Base-by-base conservation (phyloP, 2,888 invertebrate species). In the Chymomyza caudatula region DNA sequence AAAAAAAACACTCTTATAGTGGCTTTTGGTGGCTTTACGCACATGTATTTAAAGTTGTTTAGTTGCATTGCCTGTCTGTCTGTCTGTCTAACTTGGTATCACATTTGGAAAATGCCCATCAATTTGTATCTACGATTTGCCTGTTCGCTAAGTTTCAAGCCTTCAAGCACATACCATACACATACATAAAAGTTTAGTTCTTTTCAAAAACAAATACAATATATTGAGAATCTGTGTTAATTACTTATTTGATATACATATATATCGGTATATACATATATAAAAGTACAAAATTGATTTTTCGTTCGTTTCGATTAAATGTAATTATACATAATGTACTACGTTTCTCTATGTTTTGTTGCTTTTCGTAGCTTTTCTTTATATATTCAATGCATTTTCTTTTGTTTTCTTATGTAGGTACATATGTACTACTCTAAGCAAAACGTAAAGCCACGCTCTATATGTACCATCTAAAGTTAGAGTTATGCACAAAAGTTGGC, bases 71-170 rank as follows among this genome's bases (percentile, higher is more conserved):
- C 60, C 61, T 22, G 55, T 55, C 51, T 65, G 61, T 56, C 70
- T 65, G 74, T 74, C 74, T 76, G 8, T 23, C 3, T 25, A 37
- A 4, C 29, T 37, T 74, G 61, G 64, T 75, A 78, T 77, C 76
- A 76, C 76, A 76, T 76, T 76, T 76, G 76, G 71, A 78, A 74
- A 71, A 69, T 74, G 64, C 66, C 66, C 69, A 72, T 29, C 3
- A 37, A 4, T 37, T 37, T 37, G 4, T 11, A n/a, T 29, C 4
- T 29, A 11, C 11, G 29, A 8, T 11, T 37, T 37, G 29, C 11
- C 29, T 37, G 29, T 37, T 1, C 5, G 6, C 25, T 25, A 25
- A 25, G 6, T 25, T 25, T 25, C 5, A 25, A 25, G 5, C 25
- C 6, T 25, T 25, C n/a, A n/a, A n/a, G n/a, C n/a, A 25, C 25